Base-by-base conservation (phyloP, 2,113 vertebrate species). In the Nothocercus nigrocapillus region DNA sequence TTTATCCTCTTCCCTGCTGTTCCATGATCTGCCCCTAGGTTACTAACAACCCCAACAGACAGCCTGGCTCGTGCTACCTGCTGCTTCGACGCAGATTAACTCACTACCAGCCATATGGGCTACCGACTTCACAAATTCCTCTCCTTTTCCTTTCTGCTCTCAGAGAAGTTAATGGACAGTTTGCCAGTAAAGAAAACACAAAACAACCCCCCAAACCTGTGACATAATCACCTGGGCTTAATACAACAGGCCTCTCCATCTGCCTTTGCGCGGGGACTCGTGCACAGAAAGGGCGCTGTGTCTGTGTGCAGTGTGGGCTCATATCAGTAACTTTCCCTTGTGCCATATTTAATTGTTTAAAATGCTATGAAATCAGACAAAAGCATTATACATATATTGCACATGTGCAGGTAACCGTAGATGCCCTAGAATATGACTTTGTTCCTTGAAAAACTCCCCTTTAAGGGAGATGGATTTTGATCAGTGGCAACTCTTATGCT, bases 1-100 rank as follows among this genome's bases (percentile, higher is more conserved):
- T 96, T 98, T 96, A 98, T 98, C 98, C 97, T 83, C 96, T 98
- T 96, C 98, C 98, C 98, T 98, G 98, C 98, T 98, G 98, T 94
- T 98, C 95, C 92, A 91, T 98, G 98, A 97, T 98, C 98, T 98
- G 98, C 98, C 97, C 97, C 97, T 98, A 95, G 98, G 97, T 98
- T 98, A 98, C 97, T 91, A 98, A 97, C 98, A 98, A 95, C 97
- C 96, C 94, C 97, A 97, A 96, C 98, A 98, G 98, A 98, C 98
- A 98, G 98, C 97, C 97, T 97, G 98, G 97, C 97, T 98, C 96
- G 42, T 94, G 96, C 97, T 90, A 96, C 98, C 98, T 97, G 98
- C 98, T 98, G 98, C 96, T 98, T 89, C 94, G 70, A 42, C 32
- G 88, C 95, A 98, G 98, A 98, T 98, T 98, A 98, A 97, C 96